A percentile compares a stretch with the other conserved stretches of the same genome.
Conservation (phyloP, 2,113 vertebrate species). For the Dolichallabes microphthalmus region DNA sequence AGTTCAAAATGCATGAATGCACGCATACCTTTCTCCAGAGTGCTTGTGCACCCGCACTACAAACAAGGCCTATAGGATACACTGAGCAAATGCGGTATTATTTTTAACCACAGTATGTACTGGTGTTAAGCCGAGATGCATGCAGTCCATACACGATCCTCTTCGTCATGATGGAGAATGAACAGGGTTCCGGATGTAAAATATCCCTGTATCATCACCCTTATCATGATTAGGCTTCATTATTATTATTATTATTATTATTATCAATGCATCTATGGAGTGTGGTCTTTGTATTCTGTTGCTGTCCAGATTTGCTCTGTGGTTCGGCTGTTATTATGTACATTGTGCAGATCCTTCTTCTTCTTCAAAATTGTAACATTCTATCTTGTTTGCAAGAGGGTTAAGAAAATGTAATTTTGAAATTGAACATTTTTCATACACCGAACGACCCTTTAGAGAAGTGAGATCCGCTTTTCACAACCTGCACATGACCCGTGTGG, state of each 20-base stretch:
- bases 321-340: background rate
- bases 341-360: background rate
- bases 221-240: background rate
- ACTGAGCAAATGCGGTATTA: background rate
- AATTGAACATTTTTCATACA: background rate
- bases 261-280: background rate
- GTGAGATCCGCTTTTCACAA: background rate
- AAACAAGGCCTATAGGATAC: background rate
- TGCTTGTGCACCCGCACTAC: background rate
- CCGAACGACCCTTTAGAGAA: background rate
- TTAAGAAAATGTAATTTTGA: background rate
- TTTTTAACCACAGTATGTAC: background rate
- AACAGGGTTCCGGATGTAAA: slow-evolving; percentile 4
- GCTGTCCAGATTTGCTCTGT: background rate
- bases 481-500: background rate
- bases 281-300: background rate
- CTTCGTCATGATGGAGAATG: slow-evolving; percentile 8
- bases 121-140: background rate
- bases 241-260: background rate
- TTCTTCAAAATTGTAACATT: background rate
- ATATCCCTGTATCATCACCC: background rate
- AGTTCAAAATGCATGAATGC: background rate
- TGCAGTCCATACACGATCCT: background rate
- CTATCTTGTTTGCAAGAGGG: background rate
- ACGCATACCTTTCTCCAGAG: background rate